Conservation (phyloP, 2,113 vertebrate species). For the Empidonax traillii region DNA sequence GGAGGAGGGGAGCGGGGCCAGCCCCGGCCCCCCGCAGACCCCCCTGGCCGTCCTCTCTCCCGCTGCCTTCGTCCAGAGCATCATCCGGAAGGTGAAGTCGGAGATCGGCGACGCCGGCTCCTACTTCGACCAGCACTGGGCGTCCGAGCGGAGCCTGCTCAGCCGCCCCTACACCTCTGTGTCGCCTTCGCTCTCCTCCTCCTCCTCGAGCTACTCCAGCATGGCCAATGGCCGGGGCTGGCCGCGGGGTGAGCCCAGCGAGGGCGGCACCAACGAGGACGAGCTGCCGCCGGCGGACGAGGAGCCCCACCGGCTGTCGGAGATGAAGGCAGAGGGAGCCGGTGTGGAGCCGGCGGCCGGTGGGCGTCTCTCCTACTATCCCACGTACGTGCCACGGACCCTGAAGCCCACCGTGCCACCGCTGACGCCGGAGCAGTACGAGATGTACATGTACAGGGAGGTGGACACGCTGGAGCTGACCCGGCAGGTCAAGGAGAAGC, state of each 20-base stretch:
- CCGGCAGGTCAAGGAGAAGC: constrained; percentile 96
- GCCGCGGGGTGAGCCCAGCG: constrained; percentile 77
- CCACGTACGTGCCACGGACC: constrained; percentile 87
- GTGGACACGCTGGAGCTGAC: constrained; percentile 97
- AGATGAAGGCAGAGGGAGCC: constrained; percentile 84
- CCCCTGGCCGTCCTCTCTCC: constrained; percentile 89
- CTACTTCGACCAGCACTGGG: constrained; percentile 98
- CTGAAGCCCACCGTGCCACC: constrained; percentile 95
- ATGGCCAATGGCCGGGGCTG: constrained; percentile 80
- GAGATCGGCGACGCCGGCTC: constrained; percentile 92
- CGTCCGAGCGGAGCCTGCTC: constrained; percentile 80
- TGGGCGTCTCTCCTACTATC: constrained; percentile 85
- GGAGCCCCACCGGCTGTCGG: constrained; percentile 75
- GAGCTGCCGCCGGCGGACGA: constrained; percentile 79
- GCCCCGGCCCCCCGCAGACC: constrained; percentile 73
- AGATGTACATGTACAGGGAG: constrained; percentile 98
- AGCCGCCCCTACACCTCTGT: constrained; percentile 84
- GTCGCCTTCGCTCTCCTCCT: constrained; percentile 91
- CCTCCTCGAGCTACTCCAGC: constrained; percentile 85
- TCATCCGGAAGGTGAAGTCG: constrained; percentile 96
- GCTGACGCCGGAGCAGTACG: constrained; percentile 95
- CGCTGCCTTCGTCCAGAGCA: constrained; percentile 94
- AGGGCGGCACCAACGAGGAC: constrained; percentile 78
- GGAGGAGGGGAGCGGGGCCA: constrained; percentile 79
- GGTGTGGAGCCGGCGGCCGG: constrained; percentile 63